These are phyloP conservation scores for Apaloderma vittatum DNA, from an alignment of 2,113 vertebrate species.

Conservation along the genomic window DNA sequence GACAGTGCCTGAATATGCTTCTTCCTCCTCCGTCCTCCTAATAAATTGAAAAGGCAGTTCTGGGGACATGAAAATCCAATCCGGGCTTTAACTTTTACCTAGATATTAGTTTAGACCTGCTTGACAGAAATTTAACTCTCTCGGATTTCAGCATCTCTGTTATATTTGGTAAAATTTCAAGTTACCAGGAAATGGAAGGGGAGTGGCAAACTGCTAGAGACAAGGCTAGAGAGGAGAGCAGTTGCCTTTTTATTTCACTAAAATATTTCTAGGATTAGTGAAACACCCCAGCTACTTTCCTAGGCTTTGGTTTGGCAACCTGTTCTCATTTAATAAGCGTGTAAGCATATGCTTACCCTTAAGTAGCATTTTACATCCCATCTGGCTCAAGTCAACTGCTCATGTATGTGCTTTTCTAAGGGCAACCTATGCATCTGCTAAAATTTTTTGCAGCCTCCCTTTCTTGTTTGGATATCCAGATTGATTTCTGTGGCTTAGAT, in stretches of 20 bases:
- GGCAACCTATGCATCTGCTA: conserved; percentile 37
- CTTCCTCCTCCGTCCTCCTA: background rate
- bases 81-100: background rate
- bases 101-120: background rate
- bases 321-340: background rate
- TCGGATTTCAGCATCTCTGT: background rate
- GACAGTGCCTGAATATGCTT: background rate
- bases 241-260: background rate
- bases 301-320: conserved; percentile 1
- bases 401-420: background rate
- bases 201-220: background rate
- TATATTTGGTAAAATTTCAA: background rate
- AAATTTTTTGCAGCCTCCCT: background rate
- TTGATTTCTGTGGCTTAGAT: background rate
- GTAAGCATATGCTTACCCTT: conserved; percentile 27
- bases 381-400: conserved; percentile 27
- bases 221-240: background rate
- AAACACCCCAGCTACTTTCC: conserved; percentile 1
- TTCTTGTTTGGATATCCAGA: background rate
- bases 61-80: background rate
- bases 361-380: conserved; percentile 40
- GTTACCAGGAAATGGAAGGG: background rate
- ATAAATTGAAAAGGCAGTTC: background rate
- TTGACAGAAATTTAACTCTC: background rate
- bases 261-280: background rate